Percentiles rank a stretch among this genome's conserved stretches.
These are phyloP conservation scores for Gasteruption jaculator DNA, from an alignment of 2,888 invertebrate genomes.

Conservation along the genomic window DNA sequence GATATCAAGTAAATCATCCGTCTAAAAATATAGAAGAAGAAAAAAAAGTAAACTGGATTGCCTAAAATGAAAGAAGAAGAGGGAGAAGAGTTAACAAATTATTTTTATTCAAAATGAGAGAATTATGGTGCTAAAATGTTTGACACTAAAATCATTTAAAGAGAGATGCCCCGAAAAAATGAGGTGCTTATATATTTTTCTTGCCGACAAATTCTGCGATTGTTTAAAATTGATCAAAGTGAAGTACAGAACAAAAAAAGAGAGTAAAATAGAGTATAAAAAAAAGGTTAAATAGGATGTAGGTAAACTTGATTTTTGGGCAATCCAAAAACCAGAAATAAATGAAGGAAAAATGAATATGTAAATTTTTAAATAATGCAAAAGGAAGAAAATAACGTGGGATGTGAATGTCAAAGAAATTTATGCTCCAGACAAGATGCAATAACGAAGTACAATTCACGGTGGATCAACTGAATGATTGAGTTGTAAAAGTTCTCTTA, in stretches of 20 bases:
- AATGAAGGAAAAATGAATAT: slow-evolving; percentile 20
- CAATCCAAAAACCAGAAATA: slow-evolving; percentile 35
- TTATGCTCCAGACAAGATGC: slow-evolving; percentile 34
- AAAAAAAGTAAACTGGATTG: no score
- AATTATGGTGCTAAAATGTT: slow-evolving; percentile 37
- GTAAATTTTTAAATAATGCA: no score
- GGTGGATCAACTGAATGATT: slow-evolving; percentile 38
- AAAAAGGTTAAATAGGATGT: slow-evolving; percentile 17
- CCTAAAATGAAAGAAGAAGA: slow-evolving; percentile 29
- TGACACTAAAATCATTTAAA: slow-evolving; percentile 29
- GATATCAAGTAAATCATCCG: slow-evolving; percentile 42
- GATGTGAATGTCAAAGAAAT: slow-evolving; percentile 25
- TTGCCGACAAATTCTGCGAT: slow-evolving; percentile 31
- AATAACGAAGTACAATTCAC: slow-evolving; percentile 44
- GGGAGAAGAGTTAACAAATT: slow-evolving; percentile 31
- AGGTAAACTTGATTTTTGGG: slow-evolving; percentile 33
- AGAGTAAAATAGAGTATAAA: slow-evolving; percentile 12
- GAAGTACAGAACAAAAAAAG: slow-evolving; percentile 24
- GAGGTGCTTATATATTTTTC: slow-evolving; percentile 39
- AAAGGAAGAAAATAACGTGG: no score
- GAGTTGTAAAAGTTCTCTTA: slow-evolving; percentile 38
- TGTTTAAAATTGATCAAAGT: slow-evolving; percentile 24
- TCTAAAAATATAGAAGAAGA: no score
- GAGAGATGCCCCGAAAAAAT: slow-evolving; percentile 25
- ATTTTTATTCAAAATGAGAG: slow-evolving; percentile 29